Evolutionary conservation across 2,797 vertebrate species (phyloP), one percentile per base, ranked within the genome.

Genomic region (Peromyscus attwateri): DNA sequence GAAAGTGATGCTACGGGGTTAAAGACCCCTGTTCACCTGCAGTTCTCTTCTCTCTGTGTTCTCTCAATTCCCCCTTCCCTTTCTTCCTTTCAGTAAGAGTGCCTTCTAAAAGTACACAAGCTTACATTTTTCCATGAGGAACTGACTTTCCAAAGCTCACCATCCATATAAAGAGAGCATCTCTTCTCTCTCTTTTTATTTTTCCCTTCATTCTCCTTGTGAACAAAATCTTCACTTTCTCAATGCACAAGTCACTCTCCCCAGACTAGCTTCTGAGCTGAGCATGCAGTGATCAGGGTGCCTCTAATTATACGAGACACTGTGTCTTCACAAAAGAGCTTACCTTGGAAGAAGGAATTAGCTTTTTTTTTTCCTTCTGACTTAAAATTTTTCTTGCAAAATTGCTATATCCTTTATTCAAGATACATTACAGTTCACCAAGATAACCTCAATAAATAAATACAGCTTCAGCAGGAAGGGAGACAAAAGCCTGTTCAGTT

Each of bases 201-300:
- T 84, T 34, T 21, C 10, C 10, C 95, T 70, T 87, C 8, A 29
- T 40, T 40, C 23, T 57, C 16, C 8, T 82, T 83, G 52, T 19
- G 92, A 88, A 93, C 92, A 82, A 96, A 94, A 96, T 43, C 55
- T 79, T 95, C 2, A 21, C 27, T 96, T 92, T 82, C 93, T 97
- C 40, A 7, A 52, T 55, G 37, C 37, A 52, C 70, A 96, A 95
- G 71, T 95, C 52, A 46, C 49, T 73, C 40, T 91, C 3, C 0
- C 81, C 88, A 81, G 85, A 89, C 1, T 0, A 40, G 70, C 89
- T 94, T 90, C 34, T 6, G 85, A 76, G 94, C 92, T 85, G 77
- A 89, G 89, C 75, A 89, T 82, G 89, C 85, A 94, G 87, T 87
- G 60, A 95, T 93, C 62, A 49, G n/a, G 0, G 6, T 25, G 55